phyloP scores from a whole-genome alignment of 2,797 vertebrate genomes.

The Taenioides sp. region DNA sequence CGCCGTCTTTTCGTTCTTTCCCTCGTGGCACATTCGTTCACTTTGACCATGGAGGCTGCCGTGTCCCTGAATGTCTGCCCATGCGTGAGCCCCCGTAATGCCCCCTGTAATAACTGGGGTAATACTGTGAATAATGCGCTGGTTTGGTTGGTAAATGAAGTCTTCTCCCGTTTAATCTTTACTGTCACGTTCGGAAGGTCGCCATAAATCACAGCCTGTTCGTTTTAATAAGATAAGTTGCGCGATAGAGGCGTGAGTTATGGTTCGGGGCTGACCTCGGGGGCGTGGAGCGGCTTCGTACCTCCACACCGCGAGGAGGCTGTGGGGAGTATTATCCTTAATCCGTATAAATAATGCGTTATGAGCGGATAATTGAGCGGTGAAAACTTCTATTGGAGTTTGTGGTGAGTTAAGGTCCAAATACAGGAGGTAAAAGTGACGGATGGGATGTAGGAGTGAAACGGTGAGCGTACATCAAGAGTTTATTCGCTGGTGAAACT shows the following conservation, averaged over 20 bases:
- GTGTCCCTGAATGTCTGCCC: constrained; percentile 1
- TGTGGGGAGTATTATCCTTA: not conserved
- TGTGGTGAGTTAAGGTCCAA: not conserved
- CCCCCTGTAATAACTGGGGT: constrained; percentile 5
- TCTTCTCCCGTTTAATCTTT: constrained; percentile 13
- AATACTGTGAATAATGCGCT: constrained; percentile 3
- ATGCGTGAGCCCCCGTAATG: constrained; percentile 9
- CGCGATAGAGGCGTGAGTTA: constrained; percentile 1
- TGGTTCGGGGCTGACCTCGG: not conserved
- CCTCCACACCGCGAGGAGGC: not conserved
- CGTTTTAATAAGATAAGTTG: constrained; percentile 13
- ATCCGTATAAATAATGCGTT: not conserved
- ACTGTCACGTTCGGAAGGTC: constrained; percentile 5
- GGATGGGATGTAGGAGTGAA: not conserved
- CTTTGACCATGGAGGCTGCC: not conserved
- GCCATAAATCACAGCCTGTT: constrained; percentile 5
- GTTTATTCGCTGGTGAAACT: too few species aligned
- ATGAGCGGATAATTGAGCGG: constrained; percentile 1
- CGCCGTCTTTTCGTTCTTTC: not conserved
- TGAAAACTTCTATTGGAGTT: not conserved
- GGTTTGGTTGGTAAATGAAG: constrained; percentile 17
- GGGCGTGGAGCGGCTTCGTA: not conserved
- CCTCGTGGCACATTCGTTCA: not conserved
- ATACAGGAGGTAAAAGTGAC: not conserved
- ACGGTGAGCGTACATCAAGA: too few species aligned